Conservation (phyloP, 2,113 vertebrate species). For the Sylvilagus bachmani region DNA sequence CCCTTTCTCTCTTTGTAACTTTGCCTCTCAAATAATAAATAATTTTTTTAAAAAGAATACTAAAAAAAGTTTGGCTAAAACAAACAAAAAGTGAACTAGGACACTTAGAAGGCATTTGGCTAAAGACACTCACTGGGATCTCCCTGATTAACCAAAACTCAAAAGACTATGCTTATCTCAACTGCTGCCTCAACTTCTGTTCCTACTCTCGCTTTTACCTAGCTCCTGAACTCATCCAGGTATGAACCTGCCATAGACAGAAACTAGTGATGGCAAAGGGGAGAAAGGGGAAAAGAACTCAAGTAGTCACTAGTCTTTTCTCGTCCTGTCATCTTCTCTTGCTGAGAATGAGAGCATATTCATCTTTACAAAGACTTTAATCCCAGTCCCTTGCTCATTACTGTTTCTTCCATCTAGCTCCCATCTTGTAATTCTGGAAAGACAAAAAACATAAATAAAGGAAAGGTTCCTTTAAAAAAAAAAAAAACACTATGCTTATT, state of each 20-base stretch:
- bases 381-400: not conserved
- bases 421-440: slow-evolving; percentile 13
- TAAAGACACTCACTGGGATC: not conserved
- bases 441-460: slow-evolving; percentile 11
- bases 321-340: not conserved
- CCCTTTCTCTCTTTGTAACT: too few relatives aligned
- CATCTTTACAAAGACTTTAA: slow-evolving; percentile 33
- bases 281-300: too few relatives aligned
- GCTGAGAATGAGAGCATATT: not conserved
- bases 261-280: not conserved
- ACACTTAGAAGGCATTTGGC: not conserved
- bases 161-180: not conserved
- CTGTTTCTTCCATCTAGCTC: not conserved
- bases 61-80: too few relatives aligned
- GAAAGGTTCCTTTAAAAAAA: not conserved
- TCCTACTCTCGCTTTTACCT: not conserved
- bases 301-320: not conserved
- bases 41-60: too few relatives aligned
- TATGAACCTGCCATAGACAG: slow-evolving; percentile 7
- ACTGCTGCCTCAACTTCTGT: not conserved
- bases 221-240: not conserved
- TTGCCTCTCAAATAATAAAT: too few relatives aligned
- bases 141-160: not conserved
- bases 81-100: not conserved
- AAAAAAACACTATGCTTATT: not conserved